Evolutionary conservation across 2,888 invertebrate genomes (phyloP), one percentile per base, ranked within the genome.

Genomic region (Allacma fusca): DNA sequence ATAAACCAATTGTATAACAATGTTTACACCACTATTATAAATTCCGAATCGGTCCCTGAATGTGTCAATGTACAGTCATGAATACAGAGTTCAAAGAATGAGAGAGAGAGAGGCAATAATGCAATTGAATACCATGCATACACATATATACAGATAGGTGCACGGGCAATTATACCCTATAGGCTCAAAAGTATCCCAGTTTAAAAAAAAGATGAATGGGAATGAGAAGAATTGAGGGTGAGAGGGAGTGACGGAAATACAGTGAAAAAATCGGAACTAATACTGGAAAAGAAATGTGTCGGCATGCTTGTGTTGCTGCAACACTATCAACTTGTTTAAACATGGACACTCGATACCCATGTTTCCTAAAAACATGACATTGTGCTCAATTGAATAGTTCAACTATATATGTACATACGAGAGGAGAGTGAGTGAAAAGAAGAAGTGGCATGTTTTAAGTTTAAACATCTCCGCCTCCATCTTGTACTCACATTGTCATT

Each of bases 251-350:
- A 57, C 24, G 29, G 43, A 34, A 64, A 24, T 28, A 21, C 23
- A 7, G 50, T 43, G 57, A 76, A 76, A 78, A 70, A 74, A 69
- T 44, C 23, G 79, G 70, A 79, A 79, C 73, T 79, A 77, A 78
- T 77, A 72, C 67, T 24, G 21, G 13, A 62, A 23, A 62, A 62
- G 62, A 26, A 26, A 62, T 19, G 13, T 78, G 79, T 79, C 79
- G 79, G 79, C 77, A 72, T 64, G 62, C 24, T 26, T 59, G n/a
- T 16, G 28, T 65, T 23, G 70, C 64, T 72, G 65, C 79, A 78
- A 79, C 77, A 77, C 75, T 79, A 79, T 79, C 79, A 79, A 69
- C 78, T 79, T 79, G 24, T 77, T 78, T 68, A 79, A 77, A 79
- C 77, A 76, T 76, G 29, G 79, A 78, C 77, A 79, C 67, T 65